Percentiles rank a stretch among this genome's conserved stretches.
These are phyloP conservation scores for Acanthurus leucopareius DNA, from an alignment of 2,797 vertebrate genomes.

Conservation along the genomic window DNA sequence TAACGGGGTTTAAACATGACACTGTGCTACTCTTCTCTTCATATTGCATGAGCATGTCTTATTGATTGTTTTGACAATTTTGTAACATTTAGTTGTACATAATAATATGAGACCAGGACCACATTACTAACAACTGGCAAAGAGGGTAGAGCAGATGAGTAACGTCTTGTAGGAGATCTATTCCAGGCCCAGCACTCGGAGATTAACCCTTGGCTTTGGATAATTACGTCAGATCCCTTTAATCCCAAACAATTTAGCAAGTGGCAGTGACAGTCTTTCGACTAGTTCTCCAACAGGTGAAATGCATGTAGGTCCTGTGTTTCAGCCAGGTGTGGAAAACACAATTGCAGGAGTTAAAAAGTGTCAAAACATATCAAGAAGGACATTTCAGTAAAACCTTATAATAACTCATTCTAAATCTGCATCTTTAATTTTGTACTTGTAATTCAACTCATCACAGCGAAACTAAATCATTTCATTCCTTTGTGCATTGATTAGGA, in stretches of 20 bases:
- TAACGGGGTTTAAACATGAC: neutral
- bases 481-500: neutral
- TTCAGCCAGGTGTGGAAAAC: too few species aligned
- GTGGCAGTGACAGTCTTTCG: constrained; percentile 17
- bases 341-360: too few species aligned
- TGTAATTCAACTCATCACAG: neutral
- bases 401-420: neutral
- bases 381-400: neutral
- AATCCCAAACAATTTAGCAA: constrained; percentile 77
- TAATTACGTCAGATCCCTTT: constrained; percentile 79
- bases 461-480: neutral
- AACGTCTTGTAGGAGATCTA: constrained; percentile 73
- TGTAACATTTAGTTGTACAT: neutral
- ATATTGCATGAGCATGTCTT: neutral
- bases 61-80: neutral
- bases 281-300: neutral
- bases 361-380: neutral
- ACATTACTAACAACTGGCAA: constrained; percentile 34
- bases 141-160: constrained; percentile 57
- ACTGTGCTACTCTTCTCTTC: neutral
- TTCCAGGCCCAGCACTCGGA: constrained; percentile 75
- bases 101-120: neutral
- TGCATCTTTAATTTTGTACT: neutral
- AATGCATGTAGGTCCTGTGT: neutral
- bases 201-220: constrained; percentile 81